Base-by-base conservation (phyloP, 2,797 vertebrate species). In the Epinephelus coioides region DNA sequence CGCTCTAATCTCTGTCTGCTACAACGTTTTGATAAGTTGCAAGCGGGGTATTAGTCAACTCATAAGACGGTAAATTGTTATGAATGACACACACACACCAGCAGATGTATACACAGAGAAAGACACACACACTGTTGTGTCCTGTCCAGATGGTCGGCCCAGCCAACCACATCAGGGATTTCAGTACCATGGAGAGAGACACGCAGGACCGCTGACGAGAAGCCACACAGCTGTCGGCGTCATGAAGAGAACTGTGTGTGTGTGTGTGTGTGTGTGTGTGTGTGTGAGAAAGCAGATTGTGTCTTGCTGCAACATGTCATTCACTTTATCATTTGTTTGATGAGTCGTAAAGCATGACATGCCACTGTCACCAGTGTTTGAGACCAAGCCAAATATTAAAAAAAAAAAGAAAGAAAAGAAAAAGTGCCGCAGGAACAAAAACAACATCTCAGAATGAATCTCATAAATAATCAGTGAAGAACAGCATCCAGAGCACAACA, bases 131-230 rank as follows among this genome's bases (percentile, higher is more conserved):
- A 49, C 25, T 1, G 46, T 43, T 72, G 74, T n/a, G n/a, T 69
- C 21, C 19, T 65, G 71, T 82, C 73, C 89, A 90, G 91, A 91
- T 87, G 88, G 83, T 61, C 51, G 0, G 5, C 51, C 56, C 19
- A 68, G 79, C 55, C 72, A 15, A 70, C 73, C 49, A 65, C 57
- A 12, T 70, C 76, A 80, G 67, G 82, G 83, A 76, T 83, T 93
- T 93, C 87, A 94, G 91, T 27, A 93, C 91, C 92, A 92, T 75
- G 90, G 92, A 95, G 85, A 94, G 92, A 87, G 88, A 84, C 81
- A 72, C 61, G 60, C 74, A 78, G 78, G 11, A 55, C 79, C 27
- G 50, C 73, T 46, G 86, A 64, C 70, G 78, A 69, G 63, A 60
- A 70, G 44, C 47, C 38, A 70, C 62, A 15, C 76, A 84, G 55